phyloP scores from a whole-genome alignment of 1,140 invertebrate species.

The Diprion similis region DNA sequence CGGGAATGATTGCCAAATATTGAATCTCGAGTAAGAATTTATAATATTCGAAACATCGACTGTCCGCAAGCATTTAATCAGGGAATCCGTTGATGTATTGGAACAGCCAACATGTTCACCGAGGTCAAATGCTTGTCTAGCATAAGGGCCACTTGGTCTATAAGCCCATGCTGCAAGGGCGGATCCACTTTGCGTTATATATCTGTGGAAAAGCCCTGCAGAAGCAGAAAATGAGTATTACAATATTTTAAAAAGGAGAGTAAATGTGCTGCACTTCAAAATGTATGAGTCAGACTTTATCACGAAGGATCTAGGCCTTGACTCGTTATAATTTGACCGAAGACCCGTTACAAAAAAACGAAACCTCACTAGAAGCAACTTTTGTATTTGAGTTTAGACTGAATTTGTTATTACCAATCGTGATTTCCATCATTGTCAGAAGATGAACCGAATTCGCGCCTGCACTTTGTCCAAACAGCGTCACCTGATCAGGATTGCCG shows the following conservation, averaged over 20 bases:
- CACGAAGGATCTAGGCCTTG: neutral
- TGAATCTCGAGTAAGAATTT: constrained; percentile 14
- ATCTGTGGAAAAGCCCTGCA: constrained; percentile 65
- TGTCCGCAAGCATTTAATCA: constrained; percentile 27
- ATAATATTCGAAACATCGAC: constrained; percentile 10
- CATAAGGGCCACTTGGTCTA: constrained; percentile 12
- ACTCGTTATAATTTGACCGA: neutral
- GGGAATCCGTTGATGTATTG: constrained; percentile 17
- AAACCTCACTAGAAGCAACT: too few species aligned
- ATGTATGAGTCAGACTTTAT: too few species aligned
- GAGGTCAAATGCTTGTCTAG: constrained; percentile 18
- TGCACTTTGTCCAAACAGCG: constrained; percentile 41
- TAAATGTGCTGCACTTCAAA: too few species aligned
- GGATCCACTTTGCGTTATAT: constrained; percentile 69
- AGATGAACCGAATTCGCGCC: constrained; percentile 46
- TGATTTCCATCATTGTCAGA: constrained; percentile 62
- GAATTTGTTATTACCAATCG: constrained; percentile 35
- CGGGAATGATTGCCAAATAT: constrained; percentile 2
- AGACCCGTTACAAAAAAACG: too few species aligned
- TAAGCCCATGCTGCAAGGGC: constrained; percentile 67
- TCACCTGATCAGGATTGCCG: constrained; percentile 44
- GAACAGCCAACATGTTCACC: constrained; percentile 24
- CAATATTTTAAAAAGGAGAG: neutral
- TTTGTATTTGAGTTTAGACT: neutral
- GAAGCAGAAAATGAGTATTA: neutral